Evolutionary conservation across 2,797 vertebrate species (phyloP).

Genomic region (Chaetophractus vellerosus): DNA sequence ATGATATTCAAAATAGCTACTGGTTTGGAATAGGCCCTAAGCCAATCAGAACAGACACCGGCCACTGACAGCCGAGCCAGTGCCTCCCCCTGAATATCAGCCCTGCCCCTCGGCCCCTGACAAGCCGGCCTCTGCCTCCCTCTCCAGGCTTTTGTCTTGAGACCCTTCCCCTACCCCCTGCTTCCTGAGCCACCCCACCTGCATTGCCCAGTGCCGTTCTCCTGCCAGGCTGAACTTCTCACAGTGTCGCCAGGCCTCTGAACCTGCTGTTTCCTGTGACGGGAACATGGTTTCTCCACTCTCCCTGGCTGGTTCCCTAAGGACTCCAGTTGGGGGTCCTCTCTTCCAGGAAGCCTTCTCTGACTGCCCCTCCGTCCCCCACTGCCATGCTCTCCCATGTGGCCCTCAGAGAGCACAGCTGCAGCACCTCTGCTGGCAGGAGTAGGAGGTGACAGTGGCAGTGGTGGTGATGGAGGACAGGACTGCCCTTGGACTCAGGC

Average conservation of each 20-base stretch:
- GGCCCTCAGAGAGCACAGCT: not conserved
- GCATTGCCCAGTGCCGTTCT: not conserved
- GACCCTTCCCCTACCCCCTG: not conserved
- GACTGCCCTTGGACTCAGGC: not conserved
- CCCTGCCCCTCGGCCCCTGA: not conserved
- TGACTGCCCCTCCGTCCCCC: not conserved
- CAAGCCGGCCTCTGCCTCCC: not conserved
- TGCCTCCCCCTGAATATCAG: not conserved
- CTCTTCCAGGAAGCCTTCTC: not conserved
- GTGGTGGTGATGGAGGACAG: not conserved
- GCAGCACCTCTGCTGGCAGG: not conserved
- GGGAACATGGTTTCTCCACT: not conserved
- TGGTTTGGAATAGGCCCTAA: not conserved
- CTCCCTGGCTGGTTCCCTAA: not conserved
- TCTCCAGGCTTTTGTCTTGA: not conserved
- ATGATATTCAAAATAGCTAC: slow-evolving; percentile 33
- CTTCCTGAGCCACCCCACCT: not conserved
- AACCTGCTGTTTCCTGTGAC: not conserved
- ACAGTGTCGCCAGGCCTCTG: not conserved
- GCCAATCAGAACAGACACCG: not conserved
- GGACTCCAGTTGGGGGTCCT: not conserved
- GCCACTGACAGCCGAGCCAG: not conserved
- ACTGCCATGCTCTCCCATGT: not conserved
- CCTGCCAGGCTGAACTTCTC: not conserved
- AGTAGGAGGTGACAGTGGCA: not conserved